Percentiles rank a stretch among this genome's conserved stretches.
Evolutionary conservation across 2,888 invertebrate species (phyloP).

Genomic region (Mythimna albipuncta): DNA sequence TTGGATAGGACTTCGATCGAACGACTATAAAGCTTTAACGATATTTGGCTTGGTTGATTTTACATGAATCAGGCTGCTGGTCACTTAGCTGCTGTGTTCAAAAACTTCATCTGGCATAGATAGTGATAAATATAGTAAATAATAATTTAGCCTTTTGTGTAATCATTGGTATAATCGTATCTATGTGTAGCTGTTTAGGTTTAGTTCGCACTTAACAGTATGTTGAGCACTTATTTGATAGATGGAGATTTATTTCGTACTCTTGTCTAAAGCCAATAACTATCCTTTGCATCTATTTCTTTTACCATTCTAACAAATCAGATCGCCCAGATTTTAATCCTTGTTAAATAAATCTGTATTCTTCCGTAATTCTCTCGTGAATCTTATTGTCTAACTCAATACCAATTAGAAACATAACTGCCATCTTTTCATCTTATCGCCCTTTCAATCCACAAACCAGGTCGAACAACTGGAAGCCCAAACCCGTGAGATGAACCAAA

Average conservation of each 20-base stretch:
- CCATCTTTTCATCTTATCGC: conserved; percentile 26
- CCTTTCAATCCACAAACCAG: conserved; percentile 81
- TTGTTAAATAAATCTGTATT: neutral
- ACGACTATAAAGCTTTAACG: too few relatives aligned
- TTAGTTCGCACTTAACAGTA: conserved; percentile 51
- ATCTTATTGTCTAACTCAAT: neutral
- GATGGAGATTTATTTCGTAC: neutral
- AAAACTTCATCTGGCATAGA: conserved; percentile 3
- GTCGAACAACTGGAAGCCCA: conserved; percentile 95
- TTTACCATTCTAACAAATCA: neutral
- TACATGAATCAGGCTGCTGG: too few relatives aligned
- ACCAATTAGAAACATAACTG: neutral
- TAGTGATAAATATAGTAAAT: conserved; percentile 20
- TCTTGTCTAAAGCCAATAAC: neutral
- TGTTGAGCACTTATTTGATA: conserved; percentile 28
- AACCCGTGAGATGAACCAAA: conserved; percentile 92
- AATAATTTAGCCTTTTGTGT: conserved; percentile 1
- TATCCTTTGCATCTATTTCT: neutral
- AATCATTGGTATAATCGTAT: neutral
- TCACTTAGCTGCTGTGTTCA: neutral
- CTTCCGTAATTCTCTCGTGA: neutral
- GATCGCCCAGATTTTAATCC: too few relatives aligned
- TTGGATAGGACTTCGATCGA: too few relatives aligned
- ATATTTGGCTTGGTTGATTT: too few relatives aligned
- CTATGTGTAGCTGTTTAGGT: conserved; percentile 11